Evolutionary conservation across 2,113 vertebrate genomes (phyloP).

Genomic region (Phasianus colchicus): DNA sequence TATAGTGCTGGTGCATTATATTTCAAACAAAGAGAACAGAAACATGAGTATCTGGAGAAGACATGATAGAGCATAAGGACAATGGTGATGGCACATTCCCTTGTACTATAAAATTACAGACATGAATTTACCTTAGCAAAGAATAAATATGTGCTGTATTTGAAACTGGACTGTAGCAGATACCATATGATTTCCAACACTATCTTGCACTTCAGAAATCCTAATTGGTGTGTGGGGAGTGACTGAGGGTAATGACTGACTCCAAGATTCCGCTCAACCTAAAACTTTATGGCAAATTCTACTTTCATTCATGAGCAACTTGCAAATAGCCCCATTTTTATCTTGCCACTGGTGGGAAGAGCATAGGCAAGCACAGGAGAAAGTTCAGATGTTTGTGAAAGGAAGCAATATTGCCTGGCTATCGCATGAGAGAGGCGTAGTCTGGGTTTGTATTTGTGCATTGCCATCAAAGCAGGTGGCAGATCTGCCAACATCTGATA

Average conservation of each 20-base stretch:
- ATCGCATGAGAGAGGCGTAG: background rate
- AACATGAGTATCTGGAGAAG: slow-evolving; percentile 14
- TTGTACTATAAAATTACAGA: background rate
- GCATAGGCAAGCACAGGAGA: background rate
- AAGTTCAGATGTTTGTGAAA: background rate
- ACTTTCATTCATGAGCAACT: background rate
- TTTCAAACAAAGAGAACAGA: background rate
- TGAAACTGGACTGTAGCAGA: background rate
- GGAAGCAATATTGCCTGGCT: background rate
- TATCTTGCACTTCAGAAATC: background rate
- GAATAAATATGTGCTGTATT: background rate
- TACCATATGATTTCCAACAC: background rate
- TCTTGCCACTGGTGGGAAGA: background rate
- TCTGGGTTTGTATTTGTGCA: background rate
- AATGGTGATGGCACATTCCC: background rate
- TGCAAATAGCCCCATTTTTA: background rate
- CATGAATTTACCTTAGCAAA: background rate
- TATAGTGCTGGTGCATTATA: background rate
- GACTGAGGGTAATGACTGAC: background rate
- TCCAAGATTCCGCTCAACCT: background rate
- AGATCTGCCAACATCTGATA: background rate
- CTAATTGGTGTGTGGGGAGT: background rate
- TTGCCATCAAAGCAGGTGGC: background rate
- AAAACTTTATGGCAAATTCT: background rate
- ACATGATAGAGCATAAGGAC: background rate